phyloP scores from a whole-genome alignment of 2,797 vertebrate species.

The Etheostoma perlongum region DNA sequence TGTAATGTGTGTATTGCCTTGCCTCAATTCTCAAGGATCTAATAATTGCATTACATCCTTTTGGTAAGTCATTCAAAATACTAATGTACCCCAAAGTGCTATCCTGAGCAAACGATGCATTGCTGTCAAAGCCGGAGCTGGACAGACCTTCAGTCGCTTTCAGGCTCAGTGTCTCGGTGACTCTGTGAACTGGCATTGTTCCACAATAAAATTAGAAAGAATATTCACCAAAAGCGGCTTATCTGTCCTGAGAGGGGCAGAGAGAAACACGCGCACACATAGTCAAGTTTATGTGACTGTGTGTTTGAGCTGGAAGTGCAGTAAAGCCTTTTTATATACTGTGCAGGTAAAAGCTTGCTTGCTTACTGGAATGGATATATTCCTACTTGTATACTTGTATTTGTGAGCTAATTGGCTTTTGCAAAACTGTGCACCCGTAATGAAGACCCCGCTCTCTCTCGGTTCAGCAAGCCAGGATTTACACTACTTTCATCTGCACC shows the following conservation, averaged over 20 bases:
- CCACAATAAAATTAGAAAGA: conserved; percentile 1
- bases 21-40: conserved; percentile 28
- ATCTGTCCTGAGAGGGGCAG: conserved; percentile 24
- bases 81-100: conserved; percentile 44
- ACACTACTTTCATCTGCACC: conserved; percentile 45
- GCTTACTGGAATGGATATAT: conserved; percentile 45
- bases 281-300: not conserved
- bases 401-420: conserved; percentile 70
- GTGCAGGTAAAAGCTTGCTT: conserved; percentile 27
- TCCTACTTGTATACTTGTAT: conserved; percentile 24
- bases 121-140: conserved; percentile 16
- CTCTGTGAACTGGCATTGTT: conserved; percentile 25
- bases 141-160: conserved; percentile 42
- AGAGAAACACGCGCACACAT: conserved; percentile 1
- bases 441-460: conserved; percentile 37
- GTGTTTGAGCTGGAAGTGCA: conserved; percentile 8
- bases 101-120: conserved; percentile 44
- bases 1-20: conserved; percentile 26
- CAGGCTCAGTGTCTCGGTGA: conserved; percentile 34
- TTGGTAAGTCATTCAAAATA: conserved; percentile 46
- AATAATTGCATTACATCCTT: conserved; percentile 51
- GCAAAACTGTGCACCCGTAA: conserved; percentile 48
- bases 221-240: conserved; percentile 24
- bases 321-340: conserved; percentile 13
- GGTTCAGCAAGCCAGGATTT: conserved; percentile 47